Base-by-base conservation (phyloP, 2,888 invertebrate genomes). In the Doris montereyensis region DNA sequence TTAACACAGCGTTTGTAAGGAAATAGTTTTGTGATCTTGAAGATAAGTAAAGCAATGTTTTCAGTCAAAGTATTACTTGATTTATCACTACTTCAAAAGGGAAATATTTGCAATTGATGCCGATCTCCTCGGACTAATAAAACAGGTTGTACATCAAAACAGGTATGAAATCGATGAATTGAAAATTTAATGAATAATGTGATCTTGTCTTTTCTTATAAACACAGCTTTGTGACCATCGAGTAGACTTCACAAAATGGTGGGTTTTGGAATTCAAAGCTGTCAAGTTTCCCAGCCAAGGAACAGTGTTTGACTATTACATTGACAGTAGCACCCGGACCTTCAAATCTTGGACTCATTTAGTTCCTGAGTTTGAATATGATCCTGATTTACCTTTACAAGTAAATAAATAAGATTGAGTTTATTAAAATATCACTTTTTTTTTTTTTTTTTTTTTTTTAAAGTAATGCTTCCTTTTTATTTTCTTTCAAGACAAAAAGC, bases 231-330 rank as follows among this genome's bases (percentile, higher is more conserved):
- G 95, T 2, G 97, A 98, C 90, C 96, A 97, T 95, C 94, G 97
- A 58, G 95, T 95, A 85, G 98, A 98, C 91, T 98, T 97, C 91
- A 96, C 97, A 67, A 98, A 98, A 93, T 98, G 98, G 98, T 98
- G 97, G 96, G 93, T 95, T 17, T 97, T 96, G 89, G 98, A 98
- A 91, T 98, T 97, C 91, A 98, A 98, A 92, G 95, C 95, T 24
- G 94, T 98, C 0, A 97, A 97, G 91, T 98, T 97, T 91, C 98
- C 98, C 1, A 85, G 94, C 75, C 95, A 95, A 77, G 97, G 97
- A 2, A 97, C 97, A 0, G 97, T 98, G 3, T 98, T 98, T 89
- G 98, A 98, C 92, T 98, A 95, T 90, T 98, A 94, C 90, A 95
- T 98, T 88, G 97, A 98, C 90, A 91, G 94, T 41, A 97, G 97